Base-by-base conservation (phyloP, 2,888 invertebrate species). In the Ethmia dodecea region DNA sequence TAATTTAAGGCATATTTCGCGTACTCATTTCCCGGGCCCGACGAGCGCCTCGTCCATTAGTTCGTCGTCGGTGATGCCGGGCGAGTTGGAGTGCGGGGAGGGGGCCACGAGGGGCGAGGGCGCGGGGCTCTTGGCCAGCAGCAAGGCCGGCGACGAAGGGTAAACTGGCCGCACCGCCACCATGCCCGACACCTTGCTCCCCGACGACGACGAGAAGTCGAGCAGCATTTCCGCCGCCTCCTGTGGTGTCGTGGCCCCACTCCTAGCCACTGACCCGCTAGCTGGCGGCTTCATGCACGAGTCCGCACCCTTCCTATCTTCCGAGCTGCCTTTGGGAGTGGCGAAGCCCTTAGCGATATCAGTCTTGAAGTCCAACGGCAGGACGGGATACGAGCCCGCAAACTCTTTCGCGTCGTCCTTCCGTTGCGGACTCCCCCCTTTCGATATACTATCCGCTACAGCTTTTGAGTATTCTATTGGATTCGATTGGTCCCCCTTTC, bases 1-100 rank as follows among this genome's bases (percentile, higher is more conserved):
- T 14, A 11, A 27, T 16, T 27, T 28, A 22, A 22, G 22, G 22
- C 22, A n/a, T 22, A 22, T 22, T 22, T 22, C 22, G 6, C 12
- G 26, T 11, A 52, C 59, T 89, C 87, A 93, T 88, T 93, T 93
- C 26, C 93, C 92, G 56, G 92, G 88, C 5, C 93, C 93, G 33
- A 94, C 92, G 31, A 95, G 79, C 4, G 94, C 94, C 66, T 94
- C 95, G 70, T 96, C 95, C 93, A 95, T 95, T 12, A 95, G 89
- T 60, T 96, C 96, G 69, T 96, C 96, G 62, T 96, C 96, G 28
- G 95, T 94, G 52, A 94, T 93, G 55, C 93, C 92, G 11, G 94
- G 93, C 4, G 94, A 93, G 49, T 92, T 91, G 14, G 93, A 88
- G 59, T 88, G 88, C n/a, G 88, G 87, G 4, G 93, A 92, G 3